Percentiles rank a stretch among this genome's conserved stretches.
These are phyloP conservation scores for Solenodon paradoxus DNA, from an alignment of 2,113 vertebrate genomes.

Conservation along the genomic window DNA sequence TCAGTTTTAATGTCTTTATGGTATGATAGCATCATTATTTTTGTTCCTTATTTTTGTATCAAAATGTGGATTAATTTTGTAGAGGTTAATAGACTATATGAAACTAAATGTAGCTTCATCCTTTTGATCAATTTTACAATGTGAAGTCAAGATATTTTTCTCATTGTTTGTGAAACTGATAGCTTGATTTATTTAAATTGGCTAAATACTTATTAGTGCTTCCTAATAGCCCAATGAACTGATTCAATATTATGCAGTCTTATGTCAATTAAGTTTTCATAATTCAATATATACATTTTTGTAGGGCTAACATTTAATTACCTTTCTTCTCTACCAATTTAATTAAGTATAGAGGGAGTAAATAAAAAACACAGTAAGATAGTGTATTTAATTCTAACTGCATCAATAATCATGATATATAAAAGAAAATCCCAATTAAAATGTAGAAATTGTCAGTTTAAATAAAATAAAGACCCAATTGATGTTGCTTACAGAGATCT, in stretches of 20 bases:
- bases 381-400: background rate
- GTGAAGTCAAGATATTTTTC: constrained; percentile 53
- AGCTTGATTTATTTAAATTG: background rate
- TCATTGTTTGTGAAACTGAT: background rate
- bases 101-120: background rate
- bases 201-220: background rate
- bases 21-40: too few relatives aligned
- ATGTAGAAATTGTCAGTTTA: background rate
- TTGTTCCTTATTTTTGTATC: too few relatives aligned
- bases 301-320: too few relatives aligned
- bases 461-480: background rate
- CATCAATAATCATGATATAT: background rate
- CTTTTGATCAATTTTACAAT: background rate
- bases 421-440: background rate
- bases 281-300: background rate
- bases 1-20: too few relatives aligned
- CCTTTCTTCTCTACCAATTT: background rate
- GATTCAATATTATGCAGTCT: background rate
- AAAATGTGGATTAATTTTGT: background rate
- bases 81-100: background rate
- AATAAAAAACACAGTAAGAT: background rate
- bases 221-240: background rate
- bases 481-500: background rate
- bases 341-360: background rate
- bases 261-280: background rate